Base-by-base conservation (phyloP, 1,140 invertebrate species). In the Hylyphantes graminicola region DNA sequence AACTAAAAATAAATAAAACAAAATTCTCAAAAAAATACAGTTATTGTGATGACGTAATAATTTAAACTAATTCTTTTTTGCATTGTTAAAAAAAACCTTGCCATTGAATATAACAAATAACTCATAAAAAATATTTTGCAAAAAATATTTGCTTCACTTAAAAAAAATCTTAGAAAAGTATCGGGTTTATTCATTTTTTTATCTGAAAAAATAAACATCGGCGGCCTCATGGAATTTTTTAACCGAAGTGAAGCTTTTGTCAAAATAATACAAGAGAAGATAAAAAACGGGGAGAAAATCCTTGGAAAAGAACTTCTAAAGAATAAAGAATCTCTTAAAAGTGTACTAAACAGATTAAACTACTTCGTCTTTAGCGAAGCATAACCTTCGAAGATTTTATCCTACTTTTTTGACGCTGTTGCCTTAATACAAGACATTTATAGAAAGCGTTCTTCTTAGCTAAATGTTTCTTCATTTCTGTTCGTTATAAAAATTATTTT, bases 301-400 rank as follows among this genome's bases (percentile, higher is more conserved):
- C 17, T 15, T 67, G 21, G 63, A 78, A 78, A 67, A 35, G 5
- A 35, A 35, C 1, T 35, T 35, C 35, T 35, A 5, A 35, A 35
- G 35, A 35, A 67, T 78, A 78, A 65, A 67, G 76, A 78, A 55
- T 67, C 48, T 67, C 53, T 54, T 67, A 78, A 76, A 78, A 78
- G 63, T 67, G 76, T 67, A 78, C 63, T 78, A 78, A 78, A 78
- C 63, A 50, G 63, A 67, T 78, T 67, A 78, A 63, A 50, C 57
- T 64, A 51, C 74, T 76, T 21, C 21, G 59, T n/a, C 19, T 76
- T 15, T 59, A 17, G 21, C 19, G 12, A 57, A 8, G 72, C 72
- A 57, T 74, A 57, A 19, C 72, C 54, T 74, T 15, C 68, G n/a
- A n/a, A 50, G 68, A 70, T 70, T 70, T 70, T 53, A 70, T 70